Evolutionary conservation across 2,113 vertebrate genomes (phyloP).

Genomic region (Hemiprocne comata): DNA sequence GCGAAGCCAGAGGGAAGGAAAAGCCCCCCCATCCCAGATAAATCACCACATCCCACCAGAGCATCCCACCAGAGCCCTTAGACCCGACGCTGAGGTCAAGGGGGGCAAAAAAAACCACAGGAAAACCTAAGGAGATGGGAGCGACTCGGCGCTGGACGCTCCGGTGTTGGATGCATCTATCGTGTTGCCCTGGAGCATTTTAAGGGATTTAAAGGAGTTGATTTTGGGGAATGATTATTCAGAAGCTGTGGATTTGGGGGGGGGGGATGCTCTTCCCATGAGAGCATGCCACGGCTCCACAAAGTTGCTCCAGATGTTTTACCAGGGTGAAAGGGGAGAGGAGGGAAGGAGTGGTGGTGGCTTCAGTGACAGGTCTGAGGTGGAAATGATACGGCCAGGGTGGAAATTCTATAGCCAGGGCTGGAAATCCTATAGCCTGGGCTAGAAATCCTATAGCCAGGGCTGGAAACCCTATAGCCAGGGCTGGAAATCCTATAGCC

Average conservation of each 20-base stretch:
- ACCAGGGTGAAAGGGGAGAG: neutral
- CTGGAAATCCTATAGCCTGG: neutral
- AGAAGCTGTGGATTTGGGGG: neutral
- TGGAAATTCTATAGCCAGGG: neutral
- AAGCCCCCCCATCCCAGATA: neutral
- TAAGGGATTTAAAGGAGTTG: too few relatives aligned
- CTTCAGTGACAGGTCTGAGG: neutral
- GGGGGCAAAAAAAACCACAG: accelerated
- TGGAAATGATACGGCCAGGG: neutral
- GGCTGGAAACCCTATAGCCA: neutral
- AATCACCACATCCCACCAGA: neutral
- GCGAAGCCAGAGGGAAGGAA: neutral
- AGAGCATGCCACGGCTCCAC: accelerated
- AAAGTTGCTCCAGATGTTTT: neutral
- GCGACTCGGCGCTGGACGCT: neutral
- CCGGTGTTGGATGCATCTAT: too few relatives aligned
- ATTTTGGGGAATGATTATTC: neutral
- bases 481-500: neutral
- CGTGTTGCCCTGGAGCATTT: too few relatives aligned
- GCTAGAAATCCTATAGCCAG: neutral
- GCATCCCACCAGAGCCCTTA: neutral
- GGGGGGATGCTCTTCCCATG: neutral
- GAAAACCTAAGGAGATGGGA: neutral
- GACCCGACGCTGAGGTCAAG: neutral
- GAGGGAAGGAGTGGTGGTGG: neutral